Base-by-base conservation (phyloP, 30 jellyfish, hydroid and myxozoan genomes). In the Turritopsis dohrnii region DNA sequence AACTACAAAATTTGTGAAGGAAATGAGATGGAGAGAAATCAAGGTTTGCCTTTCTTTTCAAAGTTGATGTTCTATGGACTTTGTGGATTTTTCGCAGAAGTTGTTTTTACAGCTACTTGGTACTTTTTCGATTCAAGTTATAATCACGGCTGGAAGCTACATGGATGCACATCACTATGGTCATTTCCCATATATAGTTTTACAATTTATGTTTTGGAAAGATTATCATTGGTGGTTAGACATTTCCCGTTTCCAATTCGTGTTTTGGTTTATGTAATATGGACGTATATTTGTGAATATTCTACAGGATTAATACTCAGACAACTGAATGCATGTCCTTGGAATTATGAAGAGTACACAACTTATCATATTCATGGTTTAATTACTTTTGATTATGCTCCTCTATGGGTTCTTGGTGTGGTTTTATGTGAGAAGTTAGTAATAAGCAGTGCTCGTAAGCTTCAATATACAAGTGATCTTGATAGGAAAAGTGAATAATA, bases 81-180 rank as follows among this genome's bases (percentile, higher is more conserved):
- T n/a, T 66, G 87, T 52, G 97, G 97, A 21, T 92, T 92, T 75
- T 92, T 92, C 79, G 80, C 87, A 19, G 97, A 92, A 76, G 96
- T 92, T 74, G 94, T 92, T 8, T 92, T 92, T 77, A 92, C 97
- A 13, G 95, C 97, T 18, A 71, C 84, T 1, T 92, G 97, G 97
- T 53, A 71, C 71, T 86, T 87, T 75, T 0, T 84, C 16, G 95
- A 84, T 81, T 90, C 96, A 7, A 84, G 84, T n/a, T 84, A 87
- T 65, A 88, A 81, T 7, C 28, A 82, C n/a, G 91, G 90, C 28
- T 92, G 96, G 97, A 84, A 91, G 21, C 69, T 92, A 8, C 97
- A 92, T 81, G 97, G 97, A 29, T 92, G 89, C 72, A 85, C 97
- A 18, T 92, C 97, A 7, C 85, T 92, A 69, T 92, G 97, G 97